A percentile compares a stretch with the other conserved stretches of the same genome.
These are phyloP conservation scores for Lates japonicus DNA, from an alignment of 2,797 vertebrate species.

Conservation along the genomic window DNA sequence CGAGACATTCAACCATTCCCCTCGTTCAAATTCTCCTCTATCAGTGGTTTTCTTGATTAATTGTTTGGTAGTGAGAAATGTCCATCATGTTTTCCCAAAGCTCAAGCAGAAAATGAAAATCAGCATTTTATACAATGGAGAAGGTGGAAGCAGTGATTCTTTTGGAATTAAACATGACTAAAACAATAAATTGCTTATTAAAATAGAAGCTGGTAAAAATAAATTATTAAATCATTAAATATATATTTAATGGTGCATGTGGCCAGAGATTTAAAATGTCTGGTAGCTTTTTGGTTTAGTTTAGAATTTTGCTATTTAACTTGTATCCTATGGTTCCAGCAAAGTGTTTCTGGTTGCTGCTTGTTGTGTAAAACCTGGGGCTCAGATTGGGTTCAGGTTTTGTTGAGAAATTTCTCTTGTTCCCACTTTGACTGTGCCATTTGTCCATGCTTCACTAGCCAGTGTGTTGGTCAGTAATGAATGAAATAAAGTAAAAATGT, in stretches of 20 bases:
- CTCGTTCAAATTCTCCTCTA: too few relatives aligned
- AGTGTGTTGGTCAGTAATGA: not conserved
- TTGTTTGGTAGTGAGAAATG: too few relatives aligned
- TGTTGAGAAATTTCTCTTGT: not conserved
- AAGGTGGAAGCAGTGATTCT: too few relatives aligned
- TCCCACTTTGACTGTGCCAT: not conserved
- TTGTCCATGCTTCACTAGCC: not conserved
- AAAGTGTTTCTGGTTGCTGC: not conserved
- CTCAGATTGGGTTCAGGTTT: not conserved
- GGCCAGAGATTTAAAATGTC: not conserved
- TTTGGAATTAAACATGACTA: not conserved
- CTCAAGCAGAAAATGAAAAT: not conserved
- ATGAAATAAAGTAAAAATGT: not conserved
- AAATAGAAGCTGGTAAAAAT: too few relatives aligned
- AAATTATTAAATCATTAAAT: too few relatives aligned
- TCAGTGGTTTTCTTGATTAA: too few relatives aligned
- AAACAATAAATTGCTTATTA: too few relatives aligned
- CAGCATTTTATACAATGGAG: not conserved
- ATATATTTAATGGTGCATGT: not conserved
- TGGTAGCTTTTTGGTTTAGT: not conserved
- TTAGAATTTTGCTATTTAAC: not conserved
- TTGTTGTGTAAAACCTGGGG: not conserved
- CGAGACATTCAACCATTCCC: too few relatives aligned
- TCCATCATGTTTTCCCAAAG: too few relatives aligned
- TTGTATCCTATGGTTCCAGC: too few relatives aligned